Conservation (phyloP, 2,888 invertebrate genomes). For the Dasysyrphus albostriatus region DNA sequence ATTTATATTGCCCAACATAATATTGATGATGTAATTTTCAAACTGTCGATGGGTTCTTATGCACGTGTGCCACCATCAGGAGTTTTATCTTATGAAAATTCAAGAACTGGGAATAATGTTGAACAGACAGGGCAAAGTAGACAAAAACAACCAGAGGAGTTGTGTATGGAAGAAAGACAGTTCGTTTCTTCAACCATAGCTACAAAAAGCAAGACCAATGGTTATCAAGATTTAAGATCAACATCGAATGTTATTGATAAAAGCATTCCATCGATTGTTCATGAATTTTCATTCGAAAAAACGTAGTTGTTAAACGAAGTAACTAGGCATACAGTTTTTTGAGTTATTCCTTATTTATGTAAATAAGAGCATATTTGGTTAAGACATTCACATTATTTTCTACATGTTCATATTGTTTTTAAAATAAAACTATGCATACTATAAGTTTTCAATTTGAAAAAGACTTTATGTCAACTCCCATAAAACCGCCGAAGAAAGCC, state of each 20-base stretch:
- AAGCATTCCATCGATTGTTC: not conserved
- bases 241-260: not conserved
- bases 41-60: conserved; percentile 17
- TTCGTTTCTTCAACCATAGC: not conserved
- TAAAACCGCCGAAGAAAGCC: too few relatives aligned
- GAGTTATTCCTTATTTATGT: too few relatives aligned
- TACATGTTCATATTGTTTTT: too few relatives aligned
- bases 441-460: too few relatives aligned
- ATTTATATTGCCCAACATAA: conserved; percentile 14
- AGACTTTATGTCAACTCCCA: too few relatives aligned
- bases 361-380: too few relatives aligned
- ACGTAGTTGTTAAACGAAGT: too few relatives aligned
- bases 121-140: not conserved
- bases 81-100: too few relatives aligned
- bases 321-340: too few relatives aligned
- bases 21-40: conserved; percentile 20
- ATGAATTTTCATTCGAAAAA: not conserved
- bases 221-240: not conserved
- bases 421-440: too few relatives aligned
- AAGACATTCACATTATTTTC: too few relatives aligned
- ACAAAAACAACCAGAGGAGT: not conserved
- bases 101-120: not conserved
- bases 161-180: not conserved
- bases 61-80: not conserved
- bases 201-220: not conserved